Evolutionary conservation across 2,888 invertebrate genomes (phyloP), one percentile per base, ranked within the genome.

Genomic region (Plagiodera versicolora): DNA sequence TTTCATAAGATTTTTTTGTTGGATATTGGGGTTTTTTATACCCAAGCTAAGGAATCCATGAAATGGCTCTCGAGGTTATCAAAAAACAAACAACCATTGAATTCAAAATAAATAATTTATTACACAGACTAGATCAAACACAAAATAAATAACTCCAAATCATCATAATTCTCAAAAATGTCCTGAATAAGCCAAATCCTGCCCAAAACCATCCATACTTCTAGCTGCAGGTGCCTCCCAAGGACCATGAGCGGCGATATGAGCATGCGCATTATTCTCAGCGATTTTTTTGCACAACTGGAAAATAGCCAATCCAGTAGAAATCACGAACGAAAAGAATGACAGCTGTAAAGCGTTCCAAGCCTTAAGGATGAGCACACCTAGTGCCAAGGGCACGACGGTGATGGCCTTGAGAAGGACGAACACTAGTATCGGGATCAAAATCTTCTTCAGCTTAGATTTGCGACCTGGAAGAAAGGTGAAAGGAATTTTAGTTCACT

Each of bases 221-320:
- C 83, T 83, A 1, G 86, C 85, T 70, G 83, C 83, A 1, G 86
- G 85, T n/a, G 86, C 82, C 73, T 91, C 91, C 90, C 91, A 91
- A 2, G 89, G 89, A 14, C 89, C 89, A 46, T 58, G 54, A 19
- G 91, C 87, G 39, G 90, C 83, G 28, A 72, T 58, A 18, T 67
- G 65, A 73, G 92, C 88, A 77, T 87, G 89, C 61, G 87, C 84
- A 80, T 89, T 86, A 81, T 92, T 92, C 63, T 89, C 86, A 56
- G 92, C 92, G 75, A 92, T 89, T 85, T 94, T 94, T 81, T 92
- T 92, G 86, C 92, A 93, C 67, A 93, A 84, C 80, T 93, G 92
- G 87, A 93, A 94, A 80, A 93, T 89, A 68, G 93, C 92, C 80
- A 94, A 83, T 66, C 89, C 92, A 69, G 92, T 89, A 72, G 92